phyloP scores from a whole-genome alignment of 2,113 vertebrate species.

The Xenotilapia caudafasciata region DNA sequence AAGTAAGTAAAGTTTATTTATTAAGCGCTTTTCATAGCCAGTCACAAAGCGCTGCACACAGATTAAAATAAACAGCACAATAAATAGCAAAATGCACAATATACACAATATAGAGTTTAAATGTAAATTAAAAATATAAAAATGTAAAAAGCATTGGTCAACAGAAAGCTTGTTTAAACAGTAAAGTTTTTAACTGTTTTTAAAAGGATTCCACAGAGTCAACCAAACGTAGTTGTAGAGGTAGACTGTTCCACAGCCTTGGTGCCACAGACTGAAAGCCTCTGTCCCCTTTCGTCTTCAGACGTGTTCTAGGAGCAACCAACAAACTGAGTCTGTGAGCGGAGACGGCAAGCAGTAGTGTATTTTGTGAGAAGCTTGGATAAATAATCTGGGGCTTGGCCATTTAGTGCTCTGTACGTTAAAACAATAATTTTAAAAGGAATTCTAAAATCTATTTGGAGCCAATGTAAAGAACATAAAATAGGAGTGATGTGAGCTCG shows the following conservation, averaged over 20 bases:
- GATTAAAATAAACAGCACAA: not conserved
- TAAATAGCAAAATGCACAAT: accelerated
- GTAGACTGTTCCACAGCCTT: not conserved
- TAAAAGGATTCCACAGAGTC: not conserved
- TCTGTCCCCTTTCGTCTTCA: not conserved
- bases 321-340: not conserved
- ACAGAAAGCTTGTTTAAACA: not conserved
- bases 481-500: accelerated
- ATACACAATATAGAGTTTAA: not conserved
- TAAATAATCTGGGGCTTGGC: no score
- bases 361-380: no score
- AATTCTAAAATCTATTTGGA: not conserved
- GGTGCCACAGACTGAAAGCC: not conserved
- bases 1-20: not conserved
- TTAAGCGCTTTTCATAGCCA: accelerated
- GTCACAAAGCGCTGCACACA: not conserved
- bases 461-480: not conserved
- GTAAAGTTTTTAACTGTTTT: not conserved
- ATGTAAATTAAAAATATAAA: not conserved
- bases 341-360: accelerated
- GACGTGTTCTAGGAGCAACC: not conserved
- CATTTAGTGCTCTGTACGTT: no score
- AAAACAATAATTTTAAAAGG: no score
- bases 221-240: not conserved
- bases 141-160: not conserved